Conservation (phyloP, 2,888 invertebrate species). For the Vannuccia rotundouncinata region DNA sequence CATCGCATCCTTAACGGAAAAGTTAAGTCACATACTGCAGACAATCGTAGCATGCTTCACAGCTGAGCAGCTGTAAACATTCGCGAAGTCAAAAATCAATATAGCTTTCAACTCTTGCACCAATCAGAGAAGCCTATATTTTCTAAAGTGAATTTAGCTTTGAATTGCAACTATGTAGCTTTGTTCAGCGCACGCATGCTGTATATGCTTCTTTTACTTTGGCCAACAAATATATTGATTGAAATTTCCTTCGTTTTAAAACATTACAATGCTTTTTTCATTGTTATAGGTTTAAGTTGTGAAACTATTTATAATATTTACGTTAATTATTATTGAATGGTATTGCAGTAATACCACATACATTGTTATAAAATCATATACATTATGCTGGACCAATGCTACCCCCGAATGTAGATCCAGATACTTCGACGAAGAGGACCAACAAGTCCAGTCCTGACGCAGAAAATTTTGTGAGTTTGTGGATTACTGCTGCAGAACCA, state of each 20-base stretch:
- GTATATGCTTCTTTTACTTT: neutral
- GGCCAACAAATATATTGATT: neutral
- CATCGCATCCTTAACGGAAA: too few species aligned
- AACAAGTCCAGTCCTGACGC: neutral
- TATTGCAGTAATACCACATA: neutral
- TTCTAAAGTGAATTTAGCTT: neutral
- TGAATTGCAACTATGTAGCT: neutral
- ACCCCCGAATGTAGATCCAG: constrained; percentile 2
- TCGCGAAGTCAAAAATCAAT: neutral
- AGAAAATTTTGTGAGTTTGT: constrained; percentile 8
- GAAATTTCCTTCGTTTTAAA: neutral
- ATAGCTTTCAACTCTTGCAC: neutral
- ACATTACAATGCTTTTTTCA: too few species aligned
- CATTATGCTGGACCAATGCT: constrained; percentile 23
- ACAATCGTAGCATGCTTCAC: too few species aligned
- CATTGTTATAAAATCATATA: neutral
- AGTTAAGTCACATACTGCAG: too few species aligned
- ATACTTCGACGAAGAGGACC: constrained; percentile 6
- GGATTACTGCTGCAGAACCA: constrained; percentile 11
- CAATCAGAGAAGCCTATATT: neutral
- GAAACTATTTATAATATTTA: neutral
- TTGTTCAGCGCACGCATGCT: constrained; percentile 5
- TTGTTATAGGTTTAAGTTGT: neutral
- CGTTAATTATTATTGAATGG: neutral
- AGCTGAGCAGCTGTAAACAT: neutral